phyloP scores from a whole-genome alignment of 2,888 invertebrate genomes.

The Schizotus pectinicornis region DNA sequence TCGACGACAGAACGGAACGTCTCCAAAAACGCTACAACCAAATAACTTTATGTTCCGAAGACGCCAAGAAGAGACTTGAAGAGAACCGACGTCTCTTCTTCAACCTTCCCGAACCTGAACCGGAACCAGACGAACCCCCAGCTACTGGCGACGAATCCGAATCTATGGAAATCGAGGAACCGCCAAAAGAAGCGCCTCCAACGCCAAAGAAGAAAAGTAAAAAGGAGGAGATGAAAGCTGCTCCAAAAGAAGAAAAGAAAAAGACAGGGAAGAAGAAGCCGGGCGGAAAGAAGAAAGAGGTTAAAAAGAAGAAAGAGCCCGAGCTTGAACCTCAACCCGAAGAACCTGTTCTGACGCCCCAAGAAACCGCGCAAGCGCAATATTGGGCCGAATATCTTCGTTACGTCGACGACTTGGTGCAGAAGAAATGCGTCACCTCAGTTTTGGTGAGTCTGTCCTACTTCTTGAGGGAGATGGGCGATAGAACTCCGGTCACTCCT shows the following conservation, averaged over 20 bases:
- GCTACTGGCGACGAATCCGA: slow-evolving; percentile 9
- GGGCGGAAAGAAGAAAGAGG: slow-evolving; percentile 51
- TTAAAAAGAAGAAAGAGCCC: slow-evolving; percentile 43
- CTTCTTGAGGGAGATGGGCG: slow-evolving; percentile 66
- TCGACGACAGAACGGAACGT: slow-evolving; percentile 64
- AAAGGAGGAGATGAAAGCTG: slow-evolving; percentile 37
- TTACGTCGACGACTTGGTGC: slow-evolving; percentile 57
- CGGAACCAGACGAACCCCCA: slow-evolving; percentile 27
- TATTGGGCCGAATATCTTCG: slow-evolving; percentile 46
- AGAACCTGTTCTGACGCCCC: slow-evolving; percentile 10
- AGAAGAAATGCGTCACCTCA: slow-evolving; percentile 63
- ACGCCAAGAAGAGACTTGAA: slow-evolving; percentile 65
- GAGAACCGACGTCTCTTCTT: slow-evolving; percentile 75
- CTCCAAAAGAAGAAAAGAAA: slow-evolving; percentile 46
- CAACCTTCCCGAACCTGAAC: slow-evolving; percentile 60
- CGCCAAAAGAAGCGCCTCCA: slow-evolving; percentile 14
- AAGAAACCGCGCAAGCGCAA: slow-evolving; percentile 41
- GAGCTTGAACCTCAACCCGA: slow-evolving; percentile 52
- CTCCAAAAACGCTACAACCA: slow-evolving; percentile 62
- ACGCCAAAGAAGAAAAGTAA: slow-evolving; percentile 26
- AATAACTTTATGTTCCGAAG: slow-evolving; percentile 61
- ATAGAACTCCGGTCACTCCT: slow-evolving; percentile 58
- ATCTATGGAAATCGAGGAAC: not conserved
- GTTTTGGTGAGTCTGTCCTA: slow-evolving; percentile 64
- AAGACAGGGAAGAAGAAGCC: slow-evolving; percentile 55